These are phyloP conservation scores for Pomatostomus ruficeps DNA, from an alignment of 2,113 vertebrate species.

Conservation along the genomic window DNA sequence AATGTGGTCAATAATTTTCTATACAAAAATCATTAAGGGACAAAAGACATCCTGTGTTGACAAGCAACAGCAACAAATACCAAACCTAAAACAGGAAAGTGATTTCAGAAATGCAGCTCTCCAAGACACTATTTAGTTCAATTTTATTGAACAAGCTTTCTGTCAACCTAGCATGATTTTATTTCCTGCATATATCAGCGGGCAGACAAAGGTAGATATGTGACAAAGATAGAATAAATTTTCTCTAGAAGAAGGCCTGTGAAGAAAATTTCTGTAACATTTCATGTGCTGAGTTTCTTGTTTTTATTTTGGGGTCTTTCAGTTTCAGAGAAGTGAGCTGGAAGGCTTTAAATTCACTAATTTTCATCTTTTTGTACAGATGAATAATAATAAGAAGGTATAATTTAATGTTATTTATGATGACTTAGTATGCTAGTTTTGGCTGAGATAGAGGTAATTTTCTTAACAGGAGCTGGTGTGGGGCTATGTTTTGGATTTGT, in stretches of 20 bases:
- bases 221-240: not conserved
- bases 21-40: slow-evolving; percentile 14
- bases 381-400: not conserved
- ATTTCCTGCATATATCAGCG: not conserved
- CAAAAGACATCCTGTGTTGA: not conserved
- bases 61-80: slow-evolving; percentile 4
- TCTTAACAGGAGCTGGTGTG: not conserved
- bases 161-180: not conserved
- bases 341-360: not conserved
- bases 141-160: not conserved
- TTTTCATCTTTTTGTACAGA: not conserved
- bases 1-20: slow-evolving; percentile 1
- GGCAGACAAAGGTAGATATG: not conserved
- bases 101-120: not conserved
- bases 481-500: not conserved
- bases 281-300: not conserved
- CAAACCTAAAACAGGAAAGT: slow-evolving; percentile 1
- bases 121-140: not conserved
- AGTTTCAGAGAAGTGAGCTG: not conserved
- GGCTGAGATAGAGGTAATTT: not conserved
- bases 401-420: not conserved
- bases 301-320: not conserved
- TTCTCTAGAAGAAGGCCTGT: not conserved
- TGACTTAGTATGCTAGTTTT: not conserved
- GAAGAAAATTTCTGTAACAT: not conserved